Conservation (phyloP, 2,888 invertebrate species). For the Heliconius erato region DNA sequence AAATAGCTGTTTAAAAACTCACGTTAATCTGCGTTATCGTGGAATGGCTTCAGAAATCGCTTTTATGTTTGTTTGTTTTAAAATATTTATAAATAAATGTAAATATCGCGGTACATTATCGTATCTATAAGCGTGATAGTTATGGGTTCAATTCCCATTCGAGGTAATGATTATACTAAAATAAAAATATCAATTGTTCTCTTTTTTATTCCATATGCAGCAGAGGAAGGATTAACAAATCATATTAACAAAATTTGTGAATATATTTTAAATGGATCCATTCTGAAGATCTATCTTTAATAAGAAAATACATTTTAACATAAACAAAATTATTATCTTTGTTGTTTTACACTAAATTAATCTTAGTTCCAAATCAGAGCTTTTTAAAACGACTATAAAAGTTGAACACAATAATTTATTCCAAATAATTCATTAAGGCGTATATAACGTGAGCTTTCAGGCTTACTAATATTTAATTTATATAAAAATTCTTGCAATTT, state of each 20-base stretch:
- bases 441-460: slow-evolving; percentile 20
- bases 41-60: not conserved
- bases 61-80: not conserved
- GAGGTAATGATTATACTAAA: too few relatives aligned
- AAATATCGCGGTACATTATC: not conserved
- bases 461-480: slow-evolving; percentile 17
- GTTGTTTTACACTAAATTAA: too few relatives aligned
- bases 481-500: slow-evolving; percentile 22
- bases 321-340: too few relatives aligned
- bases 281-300: too few relatives aligned
- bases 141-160: too few relatives aligned
- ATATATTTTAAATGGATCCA: too few relatives aligned
- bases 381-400: not conserved
- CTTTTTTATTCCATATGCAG: too few relatives aligned
- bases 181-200: too few relatives aligned
- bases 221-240: too few relatives aligned
- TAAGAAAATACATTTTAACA: too few relatives aligned
- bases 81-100: not conserved
- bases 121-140: too few relatives aligned
- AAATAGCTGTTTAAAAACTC: slow-evolving; percentile 39
- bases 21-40: slow-evolving; percentile 20
- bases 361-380: not conserved
- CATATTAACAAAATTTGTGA: too few relatives aligned
- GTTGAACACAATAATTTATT: not conserved
- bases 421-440: not conserved